Conservation (phyloP, 2,888 invertebrate genomes). For the Chirona hameri region DNA sequence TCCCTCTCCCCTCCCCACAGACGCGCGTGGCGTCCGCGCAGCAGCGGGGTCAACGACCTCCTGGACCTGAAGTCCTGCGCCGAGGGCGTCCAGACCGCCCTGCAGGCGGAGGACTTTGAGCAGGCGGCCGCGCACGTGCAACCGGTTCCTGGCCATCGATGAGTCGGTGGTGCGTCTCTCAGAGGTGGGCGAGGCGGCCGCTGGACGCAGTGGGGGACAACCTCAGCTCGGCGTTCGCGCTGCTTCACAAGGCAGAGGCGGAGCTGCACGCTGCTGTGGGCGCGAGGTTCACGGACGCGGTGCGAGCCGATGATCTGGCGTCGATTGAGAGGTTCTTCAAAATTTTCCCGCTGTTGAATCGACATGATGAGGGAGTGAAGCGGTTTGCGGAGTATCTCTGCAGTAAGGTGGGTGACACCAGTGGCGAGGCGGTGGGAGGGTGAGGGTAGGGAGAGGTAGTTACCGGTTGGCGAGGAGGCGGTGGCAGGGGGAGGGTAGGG, state of each 20-base stretch:
- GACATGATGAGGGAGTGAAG: conserved; percentile 82
- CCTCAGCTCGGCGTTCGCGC: conserved; percentile 65
- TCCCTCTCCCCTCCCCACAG: conserved; percentile 49
- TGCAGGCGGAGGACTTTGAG: conserved; percentile 93
- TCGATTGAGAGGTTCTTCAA: conserved; percentile 94
- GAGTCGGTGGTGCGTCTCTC: conserved; percentile 60
- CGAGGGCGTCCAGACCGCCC: conserved; percentile 92
- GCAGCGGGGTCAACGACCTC: conserved; percentile 84
- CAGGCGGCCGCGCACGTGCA: conserved; percentile 94
- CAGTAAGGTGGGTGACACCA: conserved; percentile 58
- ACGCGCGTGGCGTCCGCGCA: conserved; percentile 91
- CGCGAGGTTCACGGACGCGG: conserved; percentile 85
- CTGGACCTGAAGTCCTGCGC: conserved; percentile 92
- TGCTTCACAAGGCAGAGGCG: conserved; percentile 70
- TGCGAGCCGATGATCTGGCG: conserved; percentile 77
- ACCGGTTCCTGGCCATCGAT: conserved; percentile 89
- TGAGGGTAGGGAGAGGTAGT: too few species aligned
- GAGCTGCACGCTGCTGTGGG: conserved; percentile 67
- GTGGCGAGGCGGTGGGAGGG: too few species aligned
- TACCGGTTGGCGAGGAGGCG: too few species aligned
- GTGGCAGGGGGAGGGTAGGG: too few species aligned
- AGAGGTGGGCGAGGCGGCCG: conserved; percentile 26
- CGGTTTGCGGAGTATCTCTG: conserved; percentile 84
- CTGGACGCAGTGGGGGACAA: conserved; percentile 48
- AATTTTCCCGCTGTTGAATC: conserved; percentile 89